Conservation (phyloP, 2,888 invertebrate genomes). For the Acrobasis consociella region DNA sequence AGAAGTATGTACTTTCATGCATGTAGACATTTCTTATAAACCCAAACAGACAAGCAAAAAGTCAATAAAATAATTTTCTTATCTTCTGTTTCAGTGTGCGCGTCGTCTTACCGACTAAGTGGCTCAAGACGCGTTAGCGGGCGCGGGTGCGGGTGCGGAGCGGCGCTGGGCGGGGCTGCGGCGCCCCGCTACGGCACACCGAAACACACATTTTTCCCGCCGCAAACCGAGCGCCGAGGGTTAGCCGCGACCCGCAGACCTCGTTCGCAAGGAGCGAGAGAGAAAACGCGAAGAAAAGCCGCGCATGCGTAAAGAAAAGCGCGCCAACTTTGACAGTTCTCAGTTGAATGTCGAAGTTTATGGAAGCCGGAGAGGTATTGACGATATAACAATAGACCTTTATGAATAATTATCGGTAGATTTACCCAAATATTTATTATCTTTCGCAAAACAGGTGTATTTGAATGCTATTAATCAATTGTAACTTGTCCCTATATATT, state of each 20-base stretch:
- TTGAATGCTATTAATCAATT: too few relatives aligned
- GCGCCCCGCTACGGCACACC: constrained; percentile 82
- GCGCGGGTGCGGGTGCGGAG: constrained; percentile 56
- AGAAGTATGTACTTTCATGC: background rate
- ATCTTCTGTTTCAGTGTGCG: constrained; percentile 55
- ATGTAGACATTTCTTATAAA: background rate
- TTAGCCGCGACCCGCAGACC: constrained; percentile 83
- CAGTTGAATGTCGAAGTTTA: background rate
- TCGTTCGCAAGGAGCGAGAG: constrained; percentile 67
- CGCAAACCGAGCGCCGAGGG: constrained; percentile 83
- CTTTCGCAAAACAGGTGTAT: too few relatives aligned
- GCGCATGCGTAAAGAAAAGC: constrained; percentile 63
- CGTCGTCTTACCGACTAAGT: constrained; percentile 79
- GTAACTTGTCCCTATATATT: too few relatives aligned
- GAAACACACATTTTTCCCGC: constrained; percentile 84
- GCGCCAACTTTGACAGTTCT: constrained; percentile 73
- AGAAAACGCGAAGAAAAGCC: constrained; percentile 36
- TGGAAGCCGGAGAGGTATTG: background rate
- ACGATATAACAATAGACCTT: too few relatives aligned
- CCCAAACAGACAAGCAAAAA: background rate
- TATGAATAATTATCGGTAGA: background rate
- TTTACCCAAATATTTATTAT: too few relatives aligned
- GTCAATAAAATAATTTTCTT: background rate
- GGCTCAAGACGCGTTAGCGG: constrained; percentile 82
- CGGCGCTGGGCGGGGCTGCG: constrained; percentile 64